These are phyloP conservation scores for Apoda limacodes DNA, from an alignment of 2,888 invertebrate genomes.

Conservation along the genomic window DNA sequence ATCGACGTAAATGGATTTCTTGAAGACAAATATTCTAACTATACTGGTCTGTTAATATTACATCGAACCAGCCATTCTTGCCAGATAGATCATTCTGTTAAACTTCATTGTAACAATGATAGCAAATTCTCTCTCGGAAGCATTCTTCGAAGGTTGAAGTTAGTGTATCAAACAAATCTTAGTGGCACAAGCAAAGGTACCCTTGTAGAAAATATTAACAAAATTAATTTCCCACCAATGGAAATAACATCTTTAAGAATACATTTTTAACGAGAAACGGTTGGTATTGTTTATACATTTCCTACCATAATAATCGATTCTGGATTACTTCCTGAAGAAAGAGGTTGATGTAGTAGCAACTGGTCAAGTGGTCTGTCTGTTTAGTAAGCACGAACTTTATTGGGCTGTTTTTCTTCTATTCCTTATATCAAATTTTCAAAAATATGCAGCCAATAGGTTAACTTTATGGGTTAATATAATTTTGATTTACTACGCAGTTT, in stretches of 20 bases:
- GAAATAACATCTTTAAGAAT: constrained; percentile 41
- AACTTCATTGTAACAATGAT: constrained; percentile 34
- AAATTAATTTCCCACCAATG: constrained; percentile 42
- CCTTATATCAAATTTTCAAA: too few relatives aligned
- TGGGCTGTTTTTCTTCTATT: too few relatives aligned
- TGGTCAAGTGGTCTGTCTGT: too few relatives aligned
- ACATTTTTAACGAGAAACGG: constrained; percentile 34
- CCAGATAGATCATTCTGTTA: constrained; percentile 24
- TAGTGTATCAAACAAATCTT: constrained; percentile 43
- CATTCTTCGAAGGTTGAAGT: constrained; percentile 35
- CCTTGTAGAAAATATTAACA: constrained; percentile 27
- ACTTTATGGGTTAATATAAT: too few relatives aligned
- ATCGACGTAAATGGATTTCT: constrained; percentile 25
- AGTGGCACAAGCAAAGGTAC: constrained; percentile 42
- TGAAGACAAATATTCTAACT: constrained; percentile 23
- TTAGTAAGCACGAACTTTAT: too few relatives aligned
- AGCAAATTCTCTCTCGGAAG: constrained; percentile 33
- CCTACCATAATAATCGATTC: too few relatives aligned
- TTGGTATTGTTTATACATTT: too few relatives aligned
- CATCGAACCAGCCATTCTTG: constrained; percentile 46
- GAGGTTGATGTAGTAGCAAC: too few relatives aligned
- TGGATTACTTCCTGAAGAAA: too few relatives aligned
- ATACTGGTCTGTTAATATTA: constrained; percentile 36
- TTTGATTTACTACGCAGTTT: too few relatives aligned
- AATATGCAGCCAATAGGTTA: too few relatives aligned